Evolutionary conservation across 2,113 vertebrate genomes (phyloP), one percentile per base, ranked within the genome.

Genomic region (Furnarius figulus): DNA sequence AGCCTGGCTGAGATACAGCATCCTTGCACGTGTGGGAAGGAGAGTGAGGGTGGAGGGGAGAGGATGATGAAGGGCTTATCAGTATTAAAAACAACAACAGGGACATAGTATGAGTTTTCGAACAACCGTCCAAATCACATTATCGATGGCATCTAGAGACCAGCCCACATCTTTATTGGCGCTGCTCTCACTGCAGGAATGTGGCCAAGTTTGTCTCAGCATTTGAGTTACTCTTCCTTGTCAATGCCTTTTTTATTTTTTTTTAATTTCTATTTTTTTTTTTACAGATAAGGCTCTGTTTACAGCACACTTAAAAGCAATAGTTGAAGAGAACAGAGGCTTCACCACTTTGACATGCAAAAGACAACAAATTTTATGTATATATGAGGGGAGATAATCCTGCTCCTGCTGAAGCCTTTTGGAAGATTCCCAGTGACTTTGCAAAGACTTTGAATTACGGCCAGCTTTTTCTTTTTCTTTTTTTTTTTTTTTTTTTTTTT

Each of bases 341-440:
- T 92, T 94, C 68, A 66, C 39, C 55, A 31, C 39, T 92, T 87
- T 91, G 40, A 68, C 91, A 87, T 90, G 74, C 55, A 87, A 85
- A 94, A 92, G 37, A 22, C 50, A 82, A 85, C 31, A 89, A 61
- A 79, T 88, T 87, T 90, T 91, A 82, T 85, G 58, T 77, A 52
- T 70, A 47, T 82, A 37, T 80, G 25, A 42, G 23, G 47, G n/a
- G 28, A 81, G 35, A 28, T 72, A 82, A 76, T 85, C 65, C 44
- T 85, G 18, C 50, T 85, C 67, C 82, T 1, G 2, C 27, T 94
- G 85, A 88, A 96, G 55, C 65, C 77, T 80, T 89, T 77, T 91
- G 89, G 80, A 95, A 91, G 52, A 74, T 53, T 96, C 88, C 68
- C 67, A 77, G 47, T 90, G 83, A 91, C 66, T 94, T 92, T 87